Base-by-base conservation (phyloP, 2,113 vertebrate genomes). In the Crotalus horridus region DNA sequence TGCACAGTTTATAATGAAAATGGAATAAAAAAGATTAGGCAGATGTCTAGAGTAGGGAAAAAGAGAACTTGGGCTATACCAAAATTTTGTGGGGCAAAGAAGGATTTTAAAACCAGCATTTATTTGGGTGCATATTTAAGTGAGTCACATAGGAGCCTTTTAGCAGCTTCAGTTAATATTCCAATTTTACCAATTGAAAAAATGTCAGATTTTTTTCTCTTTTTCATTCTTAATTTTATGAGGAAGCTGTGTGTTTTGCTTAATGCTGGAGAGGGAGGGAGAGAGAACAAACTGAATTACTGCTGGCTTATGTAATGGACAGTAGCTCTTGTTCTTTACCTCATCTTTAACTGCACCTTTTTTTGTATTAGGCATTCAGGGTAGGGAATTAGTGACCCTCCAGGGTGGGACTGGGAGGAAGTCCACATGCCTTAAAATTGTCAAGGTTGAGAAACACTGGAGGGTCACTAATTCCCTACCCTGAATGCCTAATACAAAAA, bases 121-220 rank as follows among this genome's bases (percentile, higher is more conserved):
- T 91, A 91, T 53, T 91, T 53, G 12, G 56, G 87, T 91, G 81
- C 59, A 58, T 58, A n/a, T 87, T 20, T 64, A 87, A 87, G 48
- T 64, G 46, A 46, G 85, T 48, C 43, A 53, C 56, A 61, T 61
- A 56, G 55, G 43, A 51, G 20, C 56, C 43, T 87, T 87, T 64
- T 53, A 64, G 81, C 86, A 87, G 55, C 9, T 58, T 29, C 3
- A 24, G 3, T 58, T 91, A 56, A 87, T 56, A 29, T 26, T 46
- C 12, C n/a, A 74, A 33, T n/a, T 88, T 88, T 46, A 21, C 24
- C 33, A 81, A 92, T 88, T 43, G 39, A 55, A 74, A 7, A 23
- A 48, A 11, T 86, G 11, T 51, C 48, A 69, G 3, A 2, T 89
- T 88, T 64, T 15, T 26, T 3, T n/a, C 24, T 39, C 7, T 6